Evolutionary conservation across 1,140 invertebrate genomes (phyloP), one percentile per base, ranked within the genome.

Genomic region (Bombus breviceps): DNA sequence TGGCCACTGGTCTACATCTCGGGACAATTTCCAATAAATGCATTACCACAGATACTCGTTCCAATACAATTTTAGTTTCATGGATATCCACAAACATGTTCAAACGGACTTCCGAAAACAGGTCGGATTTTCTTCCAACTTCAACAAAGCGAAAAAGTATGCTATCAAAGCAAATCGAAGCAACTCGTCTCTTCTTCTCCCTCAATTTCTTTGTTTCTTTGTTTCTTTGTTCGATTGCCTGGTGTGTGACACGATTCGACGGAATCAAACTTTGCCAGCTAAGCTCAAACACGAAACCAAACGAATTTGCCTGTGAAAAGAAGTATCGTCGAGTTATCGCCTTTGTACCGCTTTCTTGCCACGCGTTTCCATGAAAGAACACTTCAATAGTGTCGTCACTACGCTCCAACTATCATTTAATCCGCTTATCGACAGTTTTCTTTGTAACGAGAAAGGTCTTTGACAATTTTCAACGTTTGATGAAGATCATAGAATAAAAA

Each of bases 281-380:
- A 37, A 37, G 34, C 32, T 47, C 18, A 10, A 37, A 68, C 22
- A 25, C 41, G 64, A 79, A 68, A 68, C 32, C 47, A 32, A 32
- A 3, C 13, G 15, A 41, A 64, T 62, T 78, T 64, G 57, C 34
- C 15, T 15, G n/a, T 28, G 13, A 13, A 28, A 34, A 34, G 64
- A 0, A 39, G 22, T 32, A 62, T 59, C 64, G 37, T 43, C 47
- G 28, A 41, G 47, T 3, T 37, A 37, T 28, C 68, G 18, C 47
- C 9, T 57, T 81, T 71, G 57, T 66, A 57, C 57, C 57, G 37
- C 80, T 64, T 39, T 28, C 71, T 64, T 81, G 37, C 66, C 10
- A 10, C 9, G 10, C 10, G 39, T 37, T 34, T 34, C 9, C 15
- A 8, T 34, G 15, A 69, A 39, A 8, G 9, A 39, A 25, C 32